Evolutionary conservation across 1,140 invertebrate species (phyloP).

Genomic region (Bombyx mori): ASM3026992v2 NC_085113.1:2785001-2785500

Average conservation of each 20-base stretch:
- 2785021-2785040: neutral
- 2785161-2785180: slow-evolving; percentile 19
- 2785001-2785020: too few species aligned
- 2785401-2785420: neutral
- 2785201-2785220: slow-evolving; percentile 23
- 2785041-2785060: neutral
- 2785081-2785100: slow-evolving; percentile 48
- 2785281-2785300: slow-evolving; percentile 34
- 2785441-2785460: too few species aligned
- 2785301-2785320: neutral
- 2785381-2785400: neutral
- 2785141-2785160: slow-evolving; percentile 49
- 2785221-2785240: slow-evolving; percentile 30
- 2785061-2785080: slow-evolving; percentile 12
- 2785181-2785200: slow-evolving; percentile 42
- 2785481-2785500: too few species aligned
- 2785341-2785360: neutral
- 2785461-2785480: too few species aligned
- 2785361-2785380: neutral
- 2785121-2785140: slow-evolving; percentile 32
- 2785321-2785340: neutral
- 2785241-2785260: too few species aligned
- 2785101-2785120: slow-evolving; percentile 52
- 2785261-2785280: neutral
- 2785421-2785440: too few species aligned